Percentiles rank a stretch among this genome's conserved stretches.
These are phyloP conservation scores for Collichthys lucidus DNA, from an alignment of 2,113 vertebrate species.

Conservation along the genomic window DNA sequence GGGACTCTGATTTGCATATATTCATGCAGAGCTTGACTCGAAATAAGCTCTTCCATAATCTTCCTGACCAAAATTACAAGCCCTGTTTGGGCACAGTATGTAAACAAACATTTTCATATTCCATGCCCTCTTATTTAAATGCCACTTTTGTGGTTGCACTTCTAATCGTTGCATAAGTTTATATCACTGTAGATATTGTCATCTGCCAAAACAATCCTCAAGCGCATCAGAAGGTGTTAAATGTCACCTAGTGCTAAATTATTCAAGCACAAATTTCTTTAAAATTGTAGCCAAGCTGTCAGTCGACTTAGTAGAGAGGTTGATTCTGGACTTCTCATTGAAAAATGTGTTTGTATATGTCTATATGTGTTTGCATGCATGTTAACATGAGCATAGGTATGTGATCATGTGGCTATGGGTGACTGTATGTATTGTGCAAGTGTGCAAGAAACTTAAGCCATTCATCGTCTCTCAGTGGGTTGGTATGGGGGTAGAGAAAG, in stretches of 20 bases:
- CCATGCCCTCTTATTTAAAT: not conserved
- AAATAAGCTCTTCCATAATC: conserved; percentile 14
- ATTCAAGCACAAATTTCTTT: conserved; percentile 21
- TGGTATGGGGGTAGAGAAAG: not conserved
- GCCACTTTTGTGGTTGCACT: too few species aligned
- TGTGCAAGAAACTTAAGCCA: not conserved
- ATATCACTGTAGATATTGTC: not conserved
- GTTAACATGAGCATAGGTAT: not conserved
- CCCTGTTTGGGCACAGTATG: not conserved
- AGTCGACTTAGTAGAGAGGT: not conserved
- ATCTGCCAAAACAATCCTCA: not conserved
- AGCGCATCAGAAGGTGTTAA: conserved; percentile 10
- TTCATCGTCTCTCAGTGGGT: not conserved
- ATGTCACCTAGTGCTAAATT: conserved; percentile 30
- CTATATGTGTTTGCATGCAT: conserved; percentile 3
- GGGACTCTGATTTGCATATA: conserved; percentile 18
- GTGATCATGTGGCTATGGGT: not conserved
- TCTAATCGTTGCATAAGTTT: not conserved
- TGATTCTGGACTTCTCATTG: not conserved
- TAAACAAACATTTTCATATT: not conserved
- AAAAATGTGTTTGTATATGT: not conserved
- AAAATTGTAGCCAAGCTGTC: conserved; percentile 15
- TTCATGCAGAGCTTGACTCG: not conserved
- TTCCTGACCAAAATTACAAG: conserved; percentile 14
- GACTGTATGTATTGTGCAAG: not conserved